phyloP scores from a whole-genome alignment of 2,797 vertebrate genomes.

The Moxostoma hubbsi region DNA sequence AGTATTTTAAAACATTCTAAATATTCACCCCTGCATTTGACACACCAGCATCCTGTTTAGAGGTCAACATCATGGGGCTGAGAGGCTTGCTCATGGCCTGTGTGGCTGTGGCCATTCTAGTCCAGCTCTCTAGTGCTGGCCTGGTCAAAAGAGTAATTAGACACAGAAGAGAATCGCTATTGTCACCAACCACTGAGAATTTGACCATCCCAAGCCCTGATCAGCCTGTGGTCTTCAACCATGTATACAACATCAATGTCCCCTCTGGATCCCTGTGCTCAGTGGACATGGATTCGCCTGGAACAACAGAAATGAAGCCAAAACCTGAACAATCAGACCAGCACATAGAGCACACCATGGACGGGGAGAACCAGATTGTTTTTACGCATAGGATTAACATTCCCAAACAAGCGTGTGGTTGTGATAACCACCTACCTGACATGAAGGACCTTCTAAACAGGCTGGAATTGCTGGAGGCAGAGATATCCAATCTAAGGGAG shows the following conservation, averaged over 20 bases:
- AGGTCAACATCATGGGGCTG: conserved; percentile 79
- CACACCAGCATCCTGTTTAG: conserved; percentile 35
- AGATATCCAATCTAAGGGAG: conserved; percentile 90
- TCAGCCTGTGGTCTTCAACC: conserved; percentile 95
- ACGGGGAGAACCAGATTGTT: conserved; percentile 93
- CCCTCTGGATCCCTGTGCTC: conserved; percentile 90
- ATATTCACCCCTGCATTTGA: conserved; percentile 22
- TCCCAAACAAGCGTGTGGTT: conserved; percentile 91
- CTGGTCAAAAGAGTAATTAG: conserved; percentile 90
- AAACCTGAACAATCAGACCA: conserved; percentile 73
- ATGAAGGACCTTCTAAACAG: conserved; percentile 92
- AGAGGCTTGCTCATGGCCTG: conserved; percentile 73
- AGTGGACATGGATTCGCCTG: conserved; percentile 88
- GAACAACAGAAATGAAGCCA: conserved; percentile 74
- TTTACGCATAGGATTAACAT: conserved; percentile 98
- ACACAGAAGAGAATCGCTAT: conserved; percentile 82
- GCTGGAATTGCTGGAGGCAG: conserved; percentile 91
- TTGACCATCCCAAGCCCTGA: conserved; percentile 87
- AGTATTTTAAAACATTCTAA: conserved; percentile 10
- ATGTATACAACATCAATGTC: conserved; percentile 97
- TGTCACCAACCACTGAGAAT: conserved; percentile 80
- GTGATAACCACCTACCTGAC: conserved; percentile 86
- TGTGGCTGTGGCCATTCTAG: conserved; percentile 72
- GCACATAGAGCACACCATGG: conserved; percentile 85
- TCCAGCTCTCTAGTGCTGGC: conserved; percentile 78